Percentiles rank a stretch among this genome's conserved stretches.
phyloP scores from a whole-genome alignment of 2,113 vertebrate genomes.

The Gasterosteus aculeatus region DNA sequence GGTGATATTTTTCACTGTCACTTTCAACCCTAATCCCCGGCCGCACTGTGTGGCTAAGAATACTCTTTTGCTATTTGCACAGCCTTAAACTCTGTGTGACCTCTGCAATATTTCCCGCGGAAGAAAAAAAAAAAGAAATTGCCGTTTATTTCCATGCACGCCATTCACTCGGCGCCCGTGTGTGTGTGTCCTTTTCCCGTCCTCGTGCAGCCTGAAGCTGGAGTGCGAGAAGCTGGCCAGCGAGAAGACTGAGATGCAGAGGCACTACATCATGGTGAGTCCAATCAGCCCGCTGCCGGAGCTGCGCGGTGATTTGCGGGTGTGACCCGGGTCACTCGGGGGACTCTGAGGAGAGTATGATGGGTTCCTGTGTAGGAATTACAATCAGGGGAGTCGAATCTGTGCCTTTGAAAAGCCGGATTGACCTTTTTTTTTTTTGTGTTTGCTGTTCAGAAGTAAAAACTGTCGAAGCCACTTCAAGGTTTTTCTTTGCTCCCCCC shows the following conservation, averaged over 20 bases:
- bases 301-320: constrained; percentile 6
- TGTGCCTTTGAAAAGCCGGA: constrained; percentile 2
- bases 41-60: background rate
- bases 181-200: constrained; percentile 6
- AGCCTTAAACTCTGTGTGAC: constrained; percentile 47
- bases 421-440: background rate
- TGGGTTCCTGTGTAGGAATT: constrained; percentile 13
- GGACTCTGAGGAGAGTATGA: constrained; percentile 23
- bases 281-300: constrained; percentile 22
- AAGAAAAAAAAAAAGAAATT: constrained; percentile 21
- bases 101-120: constrained; percentile 26
- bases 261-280: constrained; percentile 98
- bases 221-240: constrained; percentile 94
- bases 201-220: constrained; percentile 91
- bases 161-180: constrained; percentile 23
- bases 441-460: constrained; percentile 16
- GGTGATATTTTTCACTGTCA: constrained; percentile 28
- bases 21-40: constrained; percentile 30
- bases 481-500: background rate
- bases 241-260: constrained; percentile 90
- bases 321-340: constrained; percentile 21
- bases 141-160: constrained; percentile 40
- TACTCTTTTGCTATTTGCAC: constrained; percentile 7
- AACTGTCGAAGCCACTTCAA: background rate
- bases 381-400: constrained; percentile 17